These are phyloP conservation scores for Tipula helvola DNA, from an alignment of 2,888 invertebrate genomes.

Conservation along the genomic window DNA sequence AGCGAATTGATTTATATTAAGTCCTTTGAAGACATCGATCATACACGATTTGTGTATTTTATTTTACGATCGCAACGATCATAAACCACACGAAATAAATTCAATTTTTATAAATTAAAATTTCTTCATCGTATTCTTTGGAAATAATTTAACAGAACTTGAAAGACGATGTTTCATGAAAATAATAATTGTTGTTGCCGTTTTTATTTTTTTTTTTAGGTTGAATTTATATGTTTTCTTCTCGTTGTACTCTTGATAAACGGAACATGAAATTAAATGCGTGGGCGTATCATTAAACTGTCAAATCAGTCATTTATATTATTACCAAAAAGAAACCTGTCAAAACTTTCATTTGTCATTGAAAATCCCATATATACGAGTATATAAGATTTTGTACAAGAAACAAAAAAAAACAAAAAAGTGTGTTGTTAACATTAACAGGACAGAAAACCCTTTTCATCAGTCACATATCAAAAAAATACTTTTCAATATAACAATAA, in stretches of 20 bases:
- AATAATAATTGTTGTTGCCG: background rate
- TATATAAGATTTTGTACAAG: no score
- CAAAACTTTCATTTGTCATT: conserved; percentile 7
- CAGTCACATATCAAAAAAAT: background rate
- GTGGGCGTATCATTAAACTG: conserved; percentile 8
- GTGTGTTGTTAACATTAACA: background rate
- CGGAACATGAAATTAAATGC: background rate
- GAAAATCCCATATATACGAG: background rate
- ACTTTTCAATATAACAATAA: background rate
- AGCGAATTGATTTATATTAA: no score
- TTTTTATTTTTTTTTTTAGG: background rate
- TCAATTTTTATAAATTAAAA: background rate
- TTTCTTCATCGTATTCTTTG: background rate
- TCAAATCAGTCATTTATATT: conserved; percentile 10
- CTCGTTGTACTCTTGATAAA: background rate
- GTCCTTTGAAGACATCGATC: background rate
- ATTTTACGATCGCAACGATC: background rate
- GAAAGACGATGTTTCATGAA: background rate
- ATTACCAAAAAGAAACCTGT: conserved; percentile 5
- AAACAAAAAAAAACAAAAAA: background rate
- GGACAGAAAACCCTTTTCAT: background rate
- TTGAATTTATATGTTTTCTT: background rate
- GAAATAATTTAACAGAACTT: background rate
- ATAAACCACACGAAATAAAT: background rate
- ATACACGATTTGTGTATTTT: background rate